Conservation (phyloP, 1,140 invertebrate genomes). For the Drosophila punjabiensis region DNA sequence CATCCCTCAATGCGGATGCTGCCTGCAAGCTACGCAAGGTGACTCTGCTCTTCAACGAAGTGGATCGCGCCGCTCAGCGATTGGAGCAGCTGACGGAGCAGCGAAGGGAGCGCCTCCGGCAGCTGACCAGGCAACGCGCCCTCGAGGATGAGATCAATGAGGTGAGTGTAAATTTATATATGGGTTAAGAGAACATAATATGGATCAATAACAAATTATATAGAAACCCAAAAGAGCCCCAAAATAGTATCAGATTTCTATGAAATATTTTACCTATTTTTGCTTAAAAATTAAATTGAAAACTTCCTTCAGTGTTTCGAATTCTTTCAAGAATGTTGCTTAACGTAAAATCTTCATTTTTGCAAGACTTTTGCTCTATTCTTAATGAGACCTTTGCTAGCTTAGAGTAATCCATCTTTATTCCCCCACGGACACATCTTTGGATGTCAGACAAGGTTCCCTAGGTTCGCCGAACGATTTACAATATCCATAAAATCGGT, state of each 20-base stretch:
- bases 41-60: conserved; percentile 86
- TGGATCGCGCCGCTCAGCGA: conserved; percentile 86
- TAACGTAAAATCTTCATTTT: no score
- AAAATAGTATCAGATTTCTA: no score
- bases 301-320: no score
- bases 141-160: conserved; percentile 87
- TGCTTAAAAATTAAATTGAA: no score
- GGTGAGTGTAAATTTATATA: conserved; percentile 82
- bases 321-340: neutral
- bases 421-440: neutral
- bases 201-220: no score
- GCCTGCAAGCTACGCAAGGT: conserved; percentile 84
- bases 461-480: conserved; percentile 48
- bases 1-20: conserved; percentile 63
- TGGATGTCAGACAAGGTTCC: neutral
- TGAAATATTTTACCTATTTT: no score
- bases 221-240: no score
- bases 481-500: conserved; percentile 52
- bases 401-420: neutral
- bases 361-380: neutral
- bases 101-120: conserved; percentile 86
- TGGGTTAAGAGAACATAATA: neutral
- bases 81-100: conserved; percentile 87
- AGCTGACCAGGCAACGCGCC: conserved; percentile 86
- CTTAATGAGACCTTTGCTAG: neutral